phyloP scores from a whole-genome alignment of 1,140 invertebrate genomes.

The Drosophila dunni region DNA sequence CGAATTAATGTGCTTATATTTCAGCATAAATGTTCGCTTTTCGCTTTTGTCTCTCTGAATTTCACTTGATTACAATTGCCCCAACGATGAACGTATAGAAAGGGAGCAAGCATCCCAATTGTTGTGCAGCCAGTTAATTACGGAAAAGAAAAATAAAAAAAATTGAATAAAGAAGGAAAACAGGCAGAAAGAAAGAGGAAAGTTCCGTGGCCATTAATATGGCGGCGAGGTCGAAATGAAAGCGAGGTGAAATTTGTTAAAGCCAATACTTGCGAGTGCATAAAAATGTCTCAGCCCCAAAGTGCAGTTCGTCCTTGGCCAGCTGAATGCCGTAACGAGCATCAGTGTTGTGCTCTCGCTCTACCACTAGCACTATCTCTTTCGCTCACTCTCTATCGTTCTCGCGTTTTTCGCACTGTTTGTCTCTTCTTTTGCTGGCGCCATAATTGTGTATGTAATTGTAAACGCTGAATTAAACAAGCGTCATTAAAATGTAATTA shows the following conservation, averaged over 20 bases:
- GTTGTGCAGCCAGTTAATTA: slow-evolving; percentile 66
- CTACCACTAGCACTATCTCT: slow-evolving; percentile 1
- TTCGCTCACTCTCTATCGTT: background rate
- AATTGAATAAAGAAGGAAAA: too few relatives aligned
- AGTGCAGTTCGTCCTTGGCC: slow-evolving; percentile 47
- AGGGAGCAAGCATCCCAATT: slow-evolving; percentile 37
- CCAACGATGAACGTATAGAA: slow-evolving; percentile 2
- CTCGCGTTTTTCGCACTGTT: slow-evolving; percentile 11
- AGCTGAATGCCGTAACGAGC: slow-evolving; percentile 64
- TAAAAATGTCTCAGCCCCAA: slow-evolving; percentile 61
- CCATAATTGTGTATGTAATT: slow-evolving; percentile 83
- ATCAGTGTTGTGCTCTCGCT: slow-evolving; percentile 50
- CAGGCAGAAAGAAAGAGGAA: too few relatives aligned
- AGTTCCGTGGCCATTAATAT: slow-evolving; percentile 62
- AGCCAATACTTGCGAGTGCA: slow-evolving; percentile 70
- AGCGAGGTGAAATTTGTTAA: slow-evolving; percentile 69
- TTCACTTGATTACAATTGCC: slow-evolving; percentile 55
- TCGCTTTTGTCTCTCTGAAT: slow-evolving; percentile 53
- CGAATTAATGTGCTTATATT: slow-evolving; percentile 83
- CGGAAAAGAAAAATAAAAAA: slow-evolving; percentile 29
- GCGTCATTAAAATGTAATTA: slow-evolving; percentile 84
- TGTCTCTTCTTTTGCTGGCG: slow-evolving; percentile 16
- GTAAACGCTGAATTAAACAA: slow-evolving; percentile 84
- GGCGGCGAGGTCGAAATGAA: slow-evolving; percentile 37
- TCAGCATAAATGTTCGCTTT: slow-evolving; percentile 73